Percentiles rank a stretch among this genome's conserved stretches.
Conservation (phyloP, 1,140 invertebrate genomes). For the Antheraea mylitta region DNA sequence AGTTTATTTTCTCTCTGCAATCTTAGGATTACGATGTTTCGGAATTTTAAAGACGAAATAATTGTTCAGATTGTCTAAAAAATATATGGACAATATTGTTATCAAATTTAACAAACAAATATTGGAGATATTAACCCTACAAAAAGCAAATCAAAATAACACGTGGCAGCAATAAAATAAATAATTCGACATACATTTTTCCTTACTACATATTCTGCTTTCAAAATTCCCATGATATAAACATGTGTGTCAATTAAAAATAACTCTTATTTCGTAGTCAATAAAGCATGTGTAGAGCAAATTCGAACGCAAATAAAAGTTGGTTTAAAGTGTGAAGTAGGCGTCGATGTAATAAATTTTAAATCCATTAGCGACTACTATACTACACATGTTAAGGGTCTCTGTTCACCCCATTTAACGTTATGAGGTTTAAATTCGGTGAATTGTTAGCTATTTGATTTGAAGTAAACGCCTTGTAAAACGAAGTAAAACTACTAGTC, state of each 20-base stretch:
- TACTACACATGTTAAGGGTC: constrained; percentile 72
- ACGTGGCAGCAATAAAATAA: constrained; percentile 20
- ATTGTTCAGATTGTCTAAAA: too few species aligned
- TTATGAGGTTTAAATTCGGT: constrained; percentile 75
- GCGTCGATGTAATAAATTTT: constrained; percentile 73
- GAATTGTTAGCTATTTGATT: constrained; percentile 63
- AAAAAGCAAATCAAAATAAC: constrained; percentile 18
- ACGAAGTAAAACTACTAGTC: too few species aligned
- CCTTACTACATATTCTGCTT: background rate
- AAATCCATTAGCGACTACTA: constrained; percentile 69
- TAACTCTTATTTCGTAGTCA: background rate
- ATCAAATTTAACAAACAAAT: background rate
- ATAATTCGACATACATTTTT: background rate
- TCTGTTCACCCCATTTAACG: constrained; percentile 70
- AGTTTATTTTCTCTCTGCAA: too few species aligned
- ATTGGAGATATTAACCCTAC: constrained; percentile 3
- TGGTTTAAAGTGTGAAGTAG: constrained; percentile 42
- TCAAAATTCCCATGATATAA: background rate
- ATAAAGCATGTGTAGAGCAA: background rate
- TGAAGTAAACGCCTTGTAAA: constrained; percentile 41
- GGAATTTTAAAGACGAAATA: too few species aligned
- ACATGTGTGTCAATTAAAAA: background rate
- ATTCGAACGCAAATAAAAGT: background rate
- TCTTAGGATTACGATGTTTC: too few species aligned
- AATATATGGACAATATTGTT: background rate